Evolutionary conservation across 2,113 vertebrate genomes (phyloP).

Genomic region (Elaphurus davidianus): DNA sequence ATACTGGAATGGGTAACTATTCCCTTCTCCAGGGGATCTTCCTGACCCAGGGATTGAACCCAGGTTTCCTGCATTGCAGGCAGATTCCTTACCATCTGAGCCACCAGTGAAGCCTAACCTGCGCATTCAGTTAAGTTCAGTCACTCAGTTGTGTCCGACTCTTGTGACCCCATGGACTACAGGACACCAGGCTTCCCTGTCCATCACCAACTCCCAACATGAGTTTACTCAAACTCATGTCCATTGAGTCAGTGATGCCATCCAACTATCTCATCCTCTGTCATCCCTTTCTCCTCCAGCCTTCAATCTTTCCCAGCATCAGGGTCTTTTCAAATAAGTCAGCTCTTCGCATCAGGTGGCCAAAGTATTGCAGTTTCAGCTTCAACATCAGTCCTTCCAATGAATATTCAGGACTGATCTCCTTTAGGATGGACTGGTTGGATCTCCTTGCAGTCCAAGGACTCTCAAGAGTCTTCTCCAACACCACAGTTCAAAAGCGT

Average conservation of each 20-base stretch:
- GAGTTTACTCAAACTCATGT: not conserved
- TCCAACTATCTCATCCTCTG: not conserved
- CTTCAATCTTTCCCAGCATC: not conserved
- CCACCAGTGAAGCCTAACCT: not conserved
- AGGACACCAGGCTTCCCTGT: not conserved
- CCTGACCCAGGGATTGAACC: not conserved
- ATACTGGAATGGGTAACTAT: not conserved
- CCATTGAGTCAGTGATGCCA: not conserved
- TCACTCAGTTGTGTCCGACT: accelerated
- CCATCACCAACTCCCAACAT: not conserved
- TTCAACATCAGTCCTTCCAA: not conserved
- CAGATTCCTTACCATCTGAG: not conserved
- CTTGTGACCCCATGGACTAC: not conserved
- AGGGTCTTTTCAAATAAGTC: not conserved
- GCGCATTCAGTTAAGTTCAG: not conserved
- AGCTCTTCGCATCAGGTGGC: accelerated
- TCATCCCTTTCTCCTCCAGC: not conserved
- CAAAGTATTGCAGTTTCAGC: not conserved
- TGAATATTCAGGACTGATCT: not conserved
- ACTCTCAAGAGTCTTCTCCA: not conserved
- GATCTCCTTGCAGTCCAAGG: not conserved
- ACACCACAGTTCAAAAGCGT: not conserved
- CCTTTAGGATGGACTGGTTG: not conserved
- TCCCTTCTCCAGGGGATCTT: not conserved
- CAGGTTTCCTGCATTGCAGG: not conserved